phyloP scores from a whole-genome alignment of 2,113 vertebrate species.

The Etheostoma spectabile region DNA sequence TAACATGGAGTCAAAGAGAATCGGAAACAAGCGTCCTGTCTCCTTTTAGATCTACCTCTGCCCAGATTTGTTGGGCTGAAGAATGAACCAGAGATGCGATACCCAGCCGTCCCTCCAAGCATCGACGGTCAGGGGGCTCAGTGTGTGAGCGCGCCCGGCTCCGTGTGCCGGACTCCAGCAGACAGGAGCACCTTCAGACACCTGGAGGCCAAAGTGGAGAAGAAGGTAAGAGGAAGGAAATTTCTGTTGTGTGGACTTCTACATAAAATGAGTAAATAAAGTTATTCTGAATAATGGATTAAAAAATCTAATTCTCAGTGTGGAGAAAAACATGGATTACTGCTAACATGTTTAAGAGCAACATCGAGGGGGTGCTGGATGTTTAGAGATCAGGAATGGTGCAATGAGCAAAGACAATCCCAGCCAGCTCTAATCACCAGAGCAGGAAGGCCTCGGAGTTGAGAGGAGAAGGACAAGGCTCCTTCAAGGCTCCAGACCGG shows the following conservation, averaged over 20 bases:
- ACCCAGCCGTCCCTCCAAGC: constrained; percentile 72
- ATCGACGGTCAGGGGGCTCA: constrained; percentile 82
- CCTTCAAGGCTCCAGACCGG: background rate
- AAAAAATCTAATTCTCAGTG: too few relatives aligned
- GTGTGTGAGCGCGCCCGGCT: constrained; percentile 4
- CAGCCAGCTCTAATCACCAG: background rate
- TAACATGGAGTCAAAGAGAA: too few relatives aligned
- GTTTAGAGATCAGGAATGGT: background rate
- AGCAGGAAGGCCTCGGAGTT: constrained; percentile 16
- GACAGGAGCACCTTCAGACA: constrained; percentile 87
- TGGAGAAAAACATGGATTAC: background rate
- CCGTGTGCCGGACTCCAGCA: constrained; percentile 75
- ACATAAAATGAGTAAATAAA: background rate
- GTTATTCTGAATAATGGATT: background rate
- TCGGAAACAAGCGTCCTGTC: background rate
- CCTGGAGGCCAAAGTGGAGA: constrained; percentile 83
- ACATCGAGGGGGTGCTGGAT: background rate
- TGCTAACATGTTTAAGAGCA: background rate
- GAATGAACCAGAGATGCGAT: constrained; percentile 86
- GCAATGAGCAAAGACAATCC: constrained; percentile 18
- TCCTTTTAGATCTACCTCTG: constrained; percentile 88
- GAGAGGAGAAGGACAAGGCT: constrained; percentile 5
- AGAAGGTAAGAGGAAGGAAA: constrained; percentile 82
- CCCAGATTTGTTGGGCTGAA: constrained; percentile 90
- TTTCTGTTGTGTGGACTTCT: background rate